Conservation (phyloP, 2,888 invertebrate species). For the Cheiracanthium punctorium region DNA sequence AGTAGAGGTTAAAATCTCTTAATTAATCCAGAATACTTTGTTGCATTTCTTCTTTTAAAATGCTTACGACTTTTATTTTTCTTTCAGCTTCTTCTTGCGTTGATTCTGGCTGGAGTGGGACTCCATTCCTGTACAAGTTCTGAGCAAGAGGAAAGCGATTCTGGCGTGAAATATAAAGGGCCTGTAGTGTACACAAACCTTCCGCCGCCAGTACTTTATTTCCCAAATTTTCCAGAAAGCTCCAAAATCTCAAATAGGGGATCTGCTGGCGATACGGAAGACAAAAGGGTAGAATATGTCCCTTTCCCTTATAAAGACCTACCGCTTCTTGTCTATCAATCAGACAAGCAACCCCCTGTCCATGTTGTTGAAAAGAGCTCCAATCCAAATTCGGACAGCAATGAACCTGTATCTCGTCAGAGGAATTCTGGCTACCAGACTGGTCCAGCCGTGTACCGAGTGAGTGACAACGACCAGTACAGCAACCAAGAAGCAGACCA, state of each 20-base stretch:
- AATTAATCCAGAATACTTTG: no score
- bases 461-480: neutral
- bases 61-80: no score
- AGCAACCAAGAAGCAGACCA: neutral
- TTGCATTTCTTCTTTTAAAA: no score
- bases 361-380: conserved; percentile 45
- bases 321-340: conserved; percentile 54
- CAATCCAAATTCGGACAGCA: neutral
- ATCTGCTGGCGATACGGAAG: conserved; percentile 1
- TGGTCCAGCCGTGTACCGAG: conserved; percentile 7
- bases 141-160: neutral
- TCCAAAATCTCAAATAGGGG: conserved; percentile 24
- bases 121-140: neutral
- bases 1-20: no score
- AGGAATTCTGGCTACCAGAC: neutral
- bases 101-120: conserved; percentile 14
- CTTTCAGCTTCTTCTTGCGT: conserved; percentile 29
- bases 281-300: conserved; percentile 46
- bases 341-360: conserved; percentile 50
- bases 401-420: neutral
- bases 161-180: conserved; percentile 37
- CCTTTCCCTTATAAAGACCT: conserved; percentile 53
- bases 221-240: conserved; percentile 52
- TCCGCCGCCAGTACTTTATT: conserved; percentile 56
- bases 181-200: conserved; percentile 57